Conservation (phyloP, 1,140 invertebrate genomes). For the Homalodisca vitripennis region DNA sequence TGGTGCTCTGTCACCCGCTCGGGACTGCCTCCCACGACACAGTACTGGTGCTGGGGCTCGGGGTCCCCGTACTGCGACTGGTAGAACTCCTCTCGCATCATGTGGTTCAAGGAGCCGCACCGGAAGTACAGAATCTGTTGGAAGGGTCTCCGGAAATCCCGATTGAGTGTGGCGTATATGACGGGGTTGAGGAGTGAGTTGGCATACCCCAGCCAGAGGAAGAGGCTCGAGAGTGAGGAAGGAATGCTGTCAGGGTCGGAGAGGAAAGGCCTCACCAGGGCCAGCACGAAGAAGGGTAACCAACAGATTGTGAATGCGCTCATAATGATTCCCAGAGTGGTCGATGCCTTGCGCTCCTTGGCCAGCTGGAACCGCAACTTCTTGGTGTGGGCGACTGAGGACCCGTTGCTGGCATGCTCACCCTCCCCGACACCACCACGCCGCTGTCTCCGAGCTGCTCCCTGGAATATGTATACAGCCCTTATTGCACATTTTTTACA, state of each 20-base stretch:
- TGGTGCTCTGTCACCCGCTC: slow-evolving; percentile 33
- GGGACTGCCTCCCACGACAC: slow-evolving; percentile 22
- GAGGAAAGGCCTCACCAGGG: slow-evolving; percentile 81
- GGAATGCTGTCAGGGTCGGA: slow-evolving; percentile 61
- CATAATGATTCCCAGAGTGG: slow-evolving; percentile 96
- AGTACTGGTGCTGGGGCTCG: slow-evolving; percentile 33
- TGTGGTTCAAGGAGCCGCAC: slow-evolving; percentile 82
- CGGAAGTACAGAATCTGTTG: slow-evolving; percentile 79
- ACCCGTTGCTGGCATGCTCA: slow-evolving; percentile 39
- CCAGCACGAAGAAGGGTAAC: slow-evolving; percentile 95
- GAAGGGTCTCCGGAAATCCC: slow-evolving; percentile 91
- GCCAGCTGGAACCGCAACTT: slow-evolving; percentile 77
- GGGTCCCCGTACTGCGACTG: slow-evolving; percentile 88
- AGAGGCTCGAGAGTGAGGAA: slow-evolving; percentile 56
- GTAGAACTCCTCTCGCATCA: slow-evolving; percentile 91
- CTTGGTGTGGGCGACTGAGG: slow-evolving; percentile 52
- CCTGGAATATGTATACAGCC: too few relatives aligned
- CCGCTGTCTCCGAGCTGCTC: slow-evolving; percentile 46
- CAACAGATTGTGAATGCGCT: slow-evolving; percentile 95
- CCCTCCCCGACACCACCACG: slow-evolving; percentile 28
- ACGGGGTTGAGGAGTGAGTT: slow-evolving; percentile 92
- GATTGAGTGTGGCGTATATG: slow-evolving; percentile 89
- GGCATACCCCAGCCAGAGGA: slow-evolving; percentile 91
- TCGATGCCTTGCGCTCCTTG: slow-evolving; percentile 92
- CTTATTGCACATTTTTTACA: too few relatives aligned